Conservation (phyloP, 2,113 vertebrate genomes). For the Scortum barcoo region DNA sequence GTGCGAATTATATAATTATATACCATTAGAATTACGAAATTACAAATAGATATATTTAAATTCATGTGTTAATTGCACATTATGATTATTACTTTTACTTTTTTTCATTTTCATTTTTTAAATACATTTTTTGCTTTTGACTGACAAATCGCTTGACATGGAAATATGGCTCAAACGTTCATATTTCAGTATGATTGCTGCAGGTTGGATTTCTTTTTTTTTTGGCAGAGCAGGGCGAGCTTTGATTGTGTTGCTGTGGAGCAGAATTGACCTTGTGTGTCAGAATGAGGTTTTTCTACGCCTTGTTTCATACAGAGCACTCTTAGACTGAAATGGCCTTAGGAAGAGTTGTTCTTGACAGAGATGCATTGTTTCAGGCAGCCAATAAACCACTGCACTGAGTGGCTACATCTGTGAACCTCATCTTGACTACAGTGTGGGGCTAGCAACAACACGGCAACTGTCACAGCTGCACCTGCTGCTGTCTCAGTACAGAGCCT, state of each 20-base stretch:
- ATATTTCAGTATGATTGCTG: constrained; percentile 34
- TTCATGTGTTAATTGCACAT: neutral
- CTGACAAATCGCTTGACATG: neutral
- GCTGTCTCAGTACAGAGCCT: constrained; percentile 81
- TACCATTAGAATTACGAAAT: constrained; percentile 22
- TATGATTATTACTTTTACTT: neutral
- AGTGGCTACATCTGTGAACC: constrained; percentile 86
- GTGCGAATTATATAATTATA: constrained; percentile 74
- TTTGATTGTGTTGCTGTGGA: constrained; percentile 69
- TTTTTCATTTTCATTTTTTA: neutral
- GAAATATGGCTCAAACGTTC: neutral
- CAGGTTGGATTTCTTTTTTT: constrained; percentile 44
- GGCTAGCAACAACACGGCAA: constrained; percentile 80
- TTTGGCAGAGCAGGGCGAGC: constrained; percentile 33
- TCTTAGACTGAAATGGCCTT: constrained; percentile 71
- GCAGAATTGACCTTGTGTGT: constrained; percentile 71
- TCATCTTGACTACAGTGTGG: constrained; percentile 84
- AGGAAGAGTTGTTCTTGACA: constrained; percentile 80
- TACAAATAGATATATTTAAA: neutral
- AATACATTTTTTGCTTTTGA: neutral
- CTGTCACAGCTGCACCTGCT: constrained; percentile 90
- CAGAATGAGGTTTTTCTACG: constrained; percentile 66
- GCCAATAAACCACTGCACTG: constrained; percentile 82
- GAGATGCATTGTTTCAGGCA: constrained; percentile 83
- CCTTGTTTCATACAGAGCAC: constrained; percentile 66